Percentiles rank a stretch among this genome's conserved stretches.
Evolutionary conservation across 2,113 vertebrate genomes (phyloP).

Genomic region (Crotalus viridis): DNA sequence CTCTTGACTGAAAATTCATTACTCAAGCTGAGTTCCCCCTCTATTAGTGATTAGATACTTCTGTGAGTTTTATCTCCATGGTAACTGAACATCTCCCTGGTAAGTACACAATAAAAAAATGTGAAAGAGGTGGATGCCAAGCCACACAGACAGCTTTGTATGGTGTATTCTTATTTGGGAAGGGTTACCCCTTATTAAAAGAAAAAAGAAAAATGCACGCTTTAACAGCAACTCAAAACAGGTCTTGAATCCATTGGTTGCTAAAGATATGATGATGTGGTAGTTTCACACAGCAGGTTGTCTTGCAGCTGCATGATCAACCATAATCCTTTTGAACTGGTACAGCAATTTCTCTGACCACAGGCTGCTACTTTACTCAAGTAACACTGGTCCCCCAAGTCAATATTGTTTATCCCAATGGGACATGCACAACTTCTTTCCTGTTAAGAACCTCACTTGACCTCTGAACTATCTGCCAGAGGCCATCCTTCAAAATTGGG

Average conservation of each 20-base stretch:
- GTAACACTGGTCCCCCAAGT: background rate
- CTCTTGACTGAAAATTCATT: background rate
- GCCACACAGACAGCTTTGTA: background rate
- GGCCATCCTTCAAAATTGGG: background rate
- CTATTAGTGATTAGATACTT: background rate
- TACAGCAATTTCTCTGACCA: background rate
- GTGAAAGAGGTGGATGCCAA: background rate
- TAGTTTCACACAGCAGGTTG: background rate
- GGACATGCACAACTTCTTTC: background rate
- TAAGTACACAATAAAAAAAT: background rate
- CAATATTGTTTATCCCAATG: background rate
- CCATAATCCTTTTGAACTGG: background rate
- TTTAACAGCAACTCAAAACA: background rate
- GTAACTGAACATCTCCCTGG: conserved; percentile 8
- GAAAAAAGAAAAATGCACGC: background rate
- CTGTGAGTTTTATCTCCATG: conserved; percentile 1
- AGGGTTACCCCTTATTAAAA: background rate
- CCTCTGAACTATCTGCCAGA: background rate
- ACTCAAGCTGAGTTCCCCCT: background rate
- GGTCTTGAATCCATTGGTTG: background rate
- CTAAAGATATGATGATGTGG: background rate
- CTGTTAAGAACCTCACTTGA: background rate
- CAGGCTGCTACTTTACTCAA: background rate
- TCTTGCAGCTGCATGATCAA: no score
- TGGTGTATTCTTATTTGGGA: background rate